phyloP scores from a whole-genome alignment of 2,797 vertebrate genomes.

The Sylvia borin region DNA sequence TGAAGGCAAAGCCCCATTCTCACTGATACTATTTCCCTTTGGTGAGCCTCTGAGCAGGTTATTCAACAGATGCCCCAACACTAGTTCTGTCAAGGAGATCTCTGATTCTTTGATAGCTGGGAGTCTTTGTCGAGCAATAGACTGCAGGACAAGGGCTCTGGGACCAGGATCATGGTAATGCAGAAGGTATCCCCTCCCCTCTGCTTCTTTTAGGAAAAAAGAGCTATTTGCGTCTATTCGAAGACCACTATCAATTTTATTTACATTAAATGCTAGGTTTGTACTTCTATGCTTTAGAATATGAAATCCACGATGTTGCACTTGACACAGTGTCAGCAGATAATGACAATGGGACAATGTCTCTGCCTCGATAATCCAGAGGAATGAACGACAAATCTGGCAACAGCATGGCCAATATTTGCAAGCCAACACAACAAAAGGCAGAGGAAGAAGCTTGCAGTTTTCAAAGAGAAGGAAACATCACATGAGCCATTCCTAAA shows the following conservation, averaged over 20 bases:
- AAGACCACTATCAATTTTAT: not conserved
- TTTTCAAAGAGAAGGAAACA: conserved; percentile 43
- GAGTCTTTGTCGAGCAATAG: not conserved
- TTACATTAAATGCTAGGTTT: not conserved
- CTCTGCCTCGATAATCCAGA: not conserved
- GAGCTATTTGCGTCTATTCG: not conserved
- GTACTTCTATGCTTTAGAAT: not conserved
- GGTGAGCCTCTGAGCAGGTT: not conserved
- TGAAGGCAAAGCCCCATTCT: not conserved
- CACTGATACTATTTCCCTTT: not conserved
- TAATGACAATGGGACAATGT: not conserved
- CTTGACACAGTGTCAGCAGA: not conserved
- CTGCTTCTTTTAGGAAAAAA: not conserved
- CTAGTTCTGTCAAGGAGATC: not conserved
- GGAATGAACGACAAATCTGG: conserved; percentile 17
- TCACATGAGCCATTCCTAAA: conserved; percentile 33
- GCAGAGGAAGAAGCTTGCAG: not conserved
- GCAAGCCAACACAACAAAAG: conserved; percentile 10
- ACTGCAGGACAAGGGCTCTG: not conserved
- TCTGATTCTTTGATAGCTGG: not conserved
- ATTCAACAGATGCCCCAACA: not conserved
- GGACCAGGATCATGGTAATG: not conserved
- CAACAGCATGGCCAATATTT: not conserved
- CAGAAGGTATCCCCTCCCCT: not conserved
- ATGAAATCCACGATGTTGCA: not conserved